These are phyloP conservation scores for Anolis carolinensis DNA, from an alignment of 2,113 vertebrate genomes.

Conservation along the genomic window DNA sequence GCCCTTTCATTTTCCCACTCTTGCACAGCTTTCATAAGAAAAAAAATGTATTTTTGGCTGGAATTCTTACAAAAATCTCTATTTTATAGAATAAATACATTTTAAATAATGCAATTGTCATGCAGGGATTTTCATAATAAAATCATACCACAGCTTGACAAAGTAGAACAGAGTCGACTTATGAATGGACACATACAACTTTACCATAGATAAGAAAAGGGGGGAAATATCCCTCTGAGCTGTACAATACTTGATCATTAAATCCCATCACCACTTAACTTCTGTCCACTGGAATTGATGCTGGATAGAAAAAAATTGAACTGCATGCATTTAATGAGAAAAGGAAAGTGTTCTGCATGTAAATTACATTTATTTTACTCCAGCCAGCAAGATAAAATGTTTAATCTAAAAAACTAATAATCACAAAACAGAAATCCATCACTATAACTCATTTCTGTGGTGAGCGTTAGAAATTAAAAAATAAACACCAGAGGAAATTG, in stretches of 20 bases:
- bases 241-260: constrained; percentile 23
- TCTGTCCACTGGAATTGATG: background rate
- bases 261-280: background rate
- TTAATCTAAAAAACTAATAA: constrained; percentile 63
- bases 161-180: too few species aligned
- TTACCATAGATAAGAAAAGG: too few species aligned
- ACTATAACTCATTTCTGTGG: constrained; percentile 47
- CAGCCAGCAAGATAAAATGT: constrained; percentile 43
- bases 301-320: constrained; percentile 39
- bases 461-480: constrained; percentile 55
- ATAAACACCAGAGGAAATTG: constrained; percentile 56
- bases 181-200: too few species aligned
- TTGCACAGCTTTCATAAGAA: too few species aligned
- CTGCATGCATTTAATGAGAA: constrained; percentile 16
- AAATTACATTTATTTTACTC: constrained; percentile 48
- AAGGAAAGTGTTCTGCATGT: constrained; percentile 34
- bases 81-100: too few species aligned
- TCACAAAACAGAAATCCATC: constrained; percentile 47
- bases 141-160: too few species aligned
- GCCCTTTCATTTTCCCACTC: background rate
- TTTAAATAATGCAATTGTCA: too few species aligned
- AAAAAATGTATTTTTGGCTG: too few species aligned
- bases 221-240: too few species aligned
- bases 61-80: too few species aligned
- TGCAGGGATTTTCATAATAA: too few species aligned